A percentile compares a stretch with the other conserved stretches of the same genome.
Evolutionary conservation across 1,140 invertebrate genomes (phyloP).

Genomic region (Solenopsis fugax): DNA sequence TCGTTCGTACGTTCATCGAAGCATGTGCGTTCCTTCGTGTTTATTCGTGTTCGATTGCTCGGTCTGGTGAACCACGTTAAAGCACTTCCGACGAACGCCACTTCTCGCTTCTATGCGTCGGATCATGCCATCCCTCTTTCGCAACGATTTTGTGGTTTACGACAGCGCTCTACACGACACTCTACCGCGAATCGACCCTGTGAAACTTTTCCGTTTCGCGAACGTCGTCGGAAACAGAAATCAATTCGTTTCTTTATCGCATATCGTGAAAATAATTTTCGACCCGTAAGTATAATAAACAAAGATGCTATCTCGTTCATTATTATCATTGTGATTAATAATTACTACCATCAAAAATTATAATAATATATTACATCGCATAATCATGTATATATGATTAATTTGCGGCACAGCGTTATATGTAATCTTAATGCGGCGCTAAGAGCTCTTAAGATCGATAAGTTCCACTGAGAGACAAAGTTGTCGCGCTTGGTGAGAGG

Average conservation of each 20-base stretch:
- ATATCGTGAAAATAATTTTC: background rate
- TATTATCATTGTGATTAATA: background rate
- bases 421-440: background rate
- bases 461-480: conserved; percentile 22
- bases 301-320: background rate
- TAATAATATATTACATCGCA: background rate
- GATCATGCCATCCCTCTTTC: background rate
- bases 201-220: background rate
- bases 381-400: background rate
- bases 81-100: background rate
- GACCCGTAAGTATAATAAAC: background rate
- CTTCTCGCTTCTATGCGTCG: conserved; percentile 12
- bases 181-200: background rate
- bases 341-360: background rate
- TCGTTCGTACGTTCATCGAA: background rate
- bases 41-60: background rate
- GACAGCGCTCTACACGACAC: background rate
- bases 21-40: background rate
- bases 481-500: conserved; percentile 32
- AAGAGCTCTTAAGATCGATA: conserved; percentile 40
- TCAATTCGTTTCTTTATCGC: background rate
- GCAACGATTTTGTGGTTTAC: conserved; percentile 20
- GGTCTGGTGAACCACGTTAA: background rate
- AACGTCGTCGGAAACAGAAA: background rate
- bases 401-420: background rate